Base-by-base conservation (phyloP, 2,113 vertebrate genomes). In the Chlorodrepanis virens region DNA sequence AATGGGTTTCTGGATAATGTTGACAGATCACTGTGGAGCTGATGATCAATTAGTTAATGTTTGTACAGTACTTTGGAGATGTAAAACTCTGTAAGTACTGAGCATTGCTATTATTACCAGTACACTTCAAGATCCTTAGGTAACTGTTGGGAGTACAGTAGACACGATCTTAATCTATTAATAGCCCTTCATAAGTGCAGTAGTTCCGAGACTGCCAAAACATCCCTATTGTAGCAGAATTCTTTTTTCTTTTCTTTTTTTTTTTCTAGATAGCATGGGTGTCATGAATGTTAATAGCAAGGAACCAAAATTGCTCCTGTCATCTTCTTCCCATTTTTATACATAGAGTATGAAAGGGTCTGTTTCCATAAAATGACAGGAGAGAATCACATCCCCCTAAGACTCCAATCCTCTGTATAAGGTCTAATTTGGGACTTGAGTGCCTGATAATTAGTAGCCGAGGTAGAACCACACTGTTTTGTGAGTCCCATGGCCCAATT, bases 141-240 rank as follows among this genome's bases (percentile, higher is more conserved):
- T 78, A 96, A 93, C 86, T 93, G 91, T 82, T 95, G 88, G 80
- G 93, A 96, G 92, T 86, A 91, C 56, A 89, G 92, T 28, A 96
- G 96, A 96, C 96, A 90, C 3, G 40, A 95, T 96, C 80, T 81
- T 94, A 95, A 94, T 92, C 95, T 97, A 96, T 97, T 96, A 96
- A 95, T 96, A 96, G 70, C 28, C 40, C 52, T 95, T 86, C 91
- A 57, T 87, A 90, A 91, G 67, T 85, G 80, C 86, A 89, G 74
- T 75, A 80, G 53, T 89, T 96, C 83, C 3, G 1, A 94, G 91
- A 82, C 95, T 97, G 96, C 82, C 96, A 95, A 97, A 97, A 96
- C 93, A 96, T 78, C 50, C 5, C 80, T 93, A 92, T 87, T 96
- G 92, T 93, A 90, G 23, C 50, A 54, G 63, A 89, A 87, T 84